phyloP scores from a whole-genome alignment of 53 echinoderm and acorn worm genomes.

The Patiria pectinifera region DNA sequence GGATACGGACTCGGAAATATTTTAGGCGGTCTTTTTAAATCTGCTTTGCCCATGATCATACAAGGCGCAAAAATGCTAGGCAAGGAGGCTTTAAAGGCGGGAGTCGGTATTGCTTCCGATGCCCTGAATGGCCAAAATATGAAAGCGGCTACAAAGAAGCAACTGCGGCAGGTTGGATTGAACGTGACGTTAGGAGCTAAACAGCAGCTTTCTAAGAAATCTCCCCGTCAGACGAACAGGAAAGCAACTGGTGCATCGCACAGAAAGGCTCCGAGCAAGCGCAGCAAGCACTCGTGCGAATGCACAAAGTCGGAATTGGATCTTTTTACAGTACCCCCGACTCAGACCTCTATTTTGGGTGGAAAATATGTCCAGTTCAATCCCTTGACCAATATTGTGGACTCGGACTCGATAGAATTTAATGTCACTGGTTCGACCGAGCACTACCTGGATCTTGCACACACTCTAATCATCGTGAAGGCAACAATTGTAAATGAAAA shows the following conservation, averaged over 20 bases:
- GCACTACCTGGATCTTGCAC: too few species aligned
- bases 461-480: too few species aligned
- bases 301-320: slow-evolving; percentile 66
- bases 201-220: background rate
- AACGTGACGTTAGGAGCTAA: background rate
- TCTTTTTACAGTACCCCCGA: slow-evolving; percentile 59
- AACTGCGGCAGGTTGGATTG: background rate
- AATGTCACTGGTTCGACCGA: slow-evolving; percentile 46
- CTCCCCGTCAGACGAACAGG: background rate
- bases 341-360: slow-evolving; percentile 48
- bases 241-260: slow-evolving; percentile 9
- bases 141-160: background rate
- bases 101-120: slow-evolving; percentile 40
- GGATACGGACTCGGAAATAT: too few species aligned
- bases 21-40: slow-evolving; percentile 36
- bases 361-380: slow-evolving; percentile 63
- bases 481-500: slow-evolving; percentile 58
- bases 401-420: slow-evolving; percentile 66
- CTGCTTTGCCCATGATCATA: too few species aligned
- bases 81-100: too few species aligned
- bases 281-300: too few species aligned
- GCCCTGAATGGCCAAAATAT: slow-evolving; percentile 15
- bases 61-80: too few species aligned
- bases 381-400: too few species aligned
- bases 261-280: slow-evolving; percentile 57